A percentile compares a stretch with the other conserved stretches of the same genome.
Conservation (phyloP, 2,113 vertebrate genomes). For the Peromyscus californicus region DNA sequence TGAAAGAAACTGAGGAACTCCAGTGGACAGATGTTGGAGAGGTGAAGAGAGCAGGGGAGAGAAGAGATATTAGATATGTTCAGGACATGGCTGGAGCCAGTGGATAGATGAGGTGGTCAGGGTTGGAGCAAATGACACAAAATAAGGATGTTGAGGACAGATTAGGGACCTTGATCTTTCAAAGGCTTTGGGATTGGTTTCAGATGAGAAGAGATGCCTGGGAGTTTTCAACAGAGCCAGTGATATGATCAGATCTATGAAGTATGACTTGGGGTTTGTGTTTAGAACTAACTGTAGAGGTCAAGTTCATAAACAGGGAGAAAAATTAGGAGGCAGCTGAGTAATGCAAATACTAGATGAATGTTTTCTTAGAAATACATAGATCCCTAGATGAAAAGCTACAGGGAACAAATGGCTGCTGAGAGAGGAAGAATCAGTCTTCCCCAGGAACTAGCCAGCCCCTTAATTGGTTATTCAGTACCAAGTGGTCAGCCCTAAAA, state of each 20-base stretch:
- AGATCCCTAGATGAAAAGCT: no score
- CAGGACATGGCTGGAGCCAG: background rate
- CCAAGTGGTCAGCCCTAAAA: background rate
- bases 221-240: background rate
- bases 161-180: background rate
- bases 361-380: background rate
- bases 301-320: constrained; percentile 7
- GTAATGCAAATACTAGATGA: background rate
- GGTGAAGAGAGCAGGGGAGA: background rate
- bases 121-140: background rate
- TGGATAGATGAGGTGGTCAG: background rate
- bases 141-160: background rate
- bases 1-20: background rate
- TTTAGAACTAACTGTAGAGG: background rate
- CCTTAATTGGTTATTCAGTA: background rate
- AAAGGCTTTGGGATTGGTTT: background rate
- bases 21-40: rapidly evolving
- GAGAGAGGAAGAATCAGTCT: background rate
- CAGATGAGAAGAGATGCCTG: background rate
- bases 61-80: background rate
- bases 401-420: background rate
- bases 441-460: no score
- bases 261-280: background rate
- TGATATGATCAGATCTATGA: background rate
- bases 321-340: background rate